A percentile compares a stretch with the other conserved stretches of the same genome.
Evolutionary conservation across 2,113 vertebrate species (phyloP).

Genomic region (Thalassoma bifasciatum): DNA sequence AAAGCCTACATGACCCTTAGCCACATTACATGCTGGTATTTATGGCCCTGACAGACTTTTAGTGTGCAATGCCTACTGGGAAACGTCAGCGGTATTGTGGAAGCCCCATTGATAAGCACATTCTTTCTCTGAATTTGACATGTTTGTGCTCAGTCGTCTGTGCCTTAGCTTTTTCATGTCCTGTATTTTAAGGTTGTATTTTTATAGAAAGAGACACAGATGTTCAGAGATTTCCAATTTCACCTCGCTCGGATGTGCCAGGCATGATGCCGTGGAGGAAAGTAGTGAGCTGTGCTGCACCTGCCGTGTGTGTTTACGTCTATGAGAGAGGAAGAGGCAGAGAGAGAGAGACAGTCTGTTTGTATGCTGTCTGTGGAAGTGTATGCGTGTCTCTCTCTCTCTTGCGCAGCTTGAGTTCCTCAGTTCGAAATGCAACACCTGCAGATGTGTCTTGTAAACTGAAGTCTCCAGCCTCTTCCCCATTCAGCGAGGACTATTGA

Average conservation of each 20-base stretch:
- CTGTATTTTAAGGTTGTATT: conserved; percentile 40
- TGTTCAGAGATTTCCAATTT: conserved; percentile 65
- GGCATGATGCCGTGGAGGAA: conserved; percentile 33
- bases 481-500: conserved; percentile 68
- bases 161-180: conserved; percentile 37
- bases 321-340: conserved; percentile 12
- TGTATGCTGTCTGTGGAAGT: conserved; percentile 40
- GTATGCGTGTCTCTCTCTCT: conserved; percentile 33
- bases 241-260: conserved; percentile 39
- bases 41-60: conserved; percentile 47
- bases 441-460: conserved; percentile 78
- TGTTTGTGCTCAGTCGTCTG: conserved; percentile 28
- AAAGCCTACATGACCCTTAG: conserved; percentile 36
- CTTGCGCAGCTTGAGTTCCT: conserved; percentile 67
- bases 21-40: conserved; percentile 40
- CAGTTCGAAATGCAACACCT: conserved; percentile 79
- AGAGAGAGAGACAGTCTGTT: conserved; percentile 32
- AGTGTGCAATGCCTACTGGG: conserved; percentile 15
- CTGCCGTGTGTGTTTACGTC: conserved; percentile 50
- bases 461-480: conserved; percentile 62
- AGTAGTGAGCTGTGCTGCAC: conserved; percentile 45
- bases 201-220: conserved; percentile 58
- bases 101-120: conserved; percentile 39
- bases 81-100: conserved; percentile 28
- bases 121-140: conserved; percentile 44